phyloP scores from a whole-genome alignment of 2,797 vertebrate species.

The Ctenopoma kingsleyae region DNA sequence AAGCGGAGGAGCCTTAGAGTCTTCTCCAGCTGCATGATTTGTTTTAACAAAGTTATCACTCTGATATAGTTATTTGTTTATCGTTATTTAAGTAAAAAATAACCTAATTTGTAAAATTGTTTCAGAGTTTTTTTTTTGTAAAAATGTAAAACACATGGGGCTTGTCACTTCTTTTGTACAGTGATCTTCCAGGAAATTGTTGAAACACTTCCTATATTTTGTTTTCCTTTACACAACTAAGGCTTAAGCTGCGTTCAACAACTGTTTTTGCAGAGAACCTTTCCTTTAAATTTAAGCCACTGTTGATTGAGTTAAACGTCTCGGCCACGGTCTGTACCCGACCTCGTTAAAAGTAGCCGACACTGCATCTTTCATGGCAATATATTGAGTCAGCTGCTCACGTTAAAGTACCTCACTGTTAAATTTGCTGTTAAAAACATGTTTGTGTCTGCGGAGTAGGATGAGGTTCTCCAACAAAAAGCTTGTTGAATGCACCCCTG shows the following conservation, averaged over 20 bases:
- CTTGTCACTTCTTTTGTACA: constrained; percentile 49
- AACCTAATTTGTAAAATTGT: constrained; percentile 43
- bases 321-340: constrained; percentile 2
- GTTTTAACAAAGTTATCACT: constrained; percentile 21
- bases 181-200: constrained; percentile 46
- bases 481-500: constrained; percentile 51
- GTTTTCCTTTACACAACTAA: constrained; percentile 4
- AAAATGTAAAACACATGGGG: constrained; percentile 39
- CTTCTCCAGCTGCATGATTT: constrained; percentile 64
- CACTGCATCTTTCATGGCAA: constrained; percentile 7
- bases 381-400: constrained; percentile 29
- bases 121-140: constrained; percentile 52
- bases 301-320: neutral
- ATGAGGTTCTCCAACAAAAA: constrained; percentile 45
- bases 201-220: constrained; percentile 32
- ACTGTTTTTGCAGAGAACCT: constrained; percentile 29
- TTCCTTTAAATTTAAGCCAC: neutral
- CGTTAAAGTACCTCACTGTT: constrained; percentile 36
- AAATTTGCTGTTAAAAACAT: constrained; percentile 43
- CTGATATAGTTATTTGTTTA: constrained; percentile 63
- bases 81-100: constrained; percentile 57
- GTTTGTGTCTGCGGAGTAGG: constrained; percentile 32
- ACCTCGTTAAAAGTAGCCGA: constrained; percentile 5
- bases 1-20: constrained; percentile 27
- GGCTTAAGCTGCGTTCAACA: constrained; percentile 51